Conservation (phyloP, 92 coral and sea anemone genomes). For the Heliopora coerulea region DNA sequence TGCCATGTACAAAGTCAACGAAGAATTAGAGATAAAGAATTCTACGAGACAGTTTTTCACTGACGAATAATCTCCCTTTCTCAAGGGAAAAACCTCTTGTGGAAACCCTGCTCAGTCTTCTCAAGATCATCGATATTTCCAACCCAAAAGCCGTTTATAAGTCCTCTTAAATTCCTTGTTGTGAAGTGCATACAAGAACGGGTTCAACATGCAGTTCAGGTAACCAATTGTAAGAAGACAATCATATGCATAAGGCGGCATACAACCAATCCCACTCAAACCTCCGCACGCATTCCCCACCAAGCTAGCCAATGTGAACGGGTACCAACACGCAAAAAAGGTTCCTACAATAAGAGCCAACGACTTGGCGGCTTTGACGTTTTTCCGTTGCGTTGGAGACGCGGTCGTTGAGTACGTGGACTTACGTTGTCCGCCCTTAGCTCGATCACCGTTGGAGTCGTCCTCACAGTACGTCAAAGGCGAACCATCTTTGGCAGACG, state of each 20-base stretch:
- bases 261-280: background rate
- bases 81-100: too few species aligned
- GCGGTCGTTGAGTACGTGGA: background rate
- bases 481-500: background rate
- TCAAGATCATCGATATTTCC: too few species aligned
- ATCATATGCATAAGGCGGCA: background rate
- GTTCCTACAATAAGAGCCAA: constrained; percentile 60
- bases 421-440: constrained; percentile 2
- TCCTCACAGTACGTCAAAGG: background rate
- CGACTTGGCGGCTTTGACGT: constrained; percentile 58
- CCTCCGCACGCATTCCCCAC: constrained; percentile 25
- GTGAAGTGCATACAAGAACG: constrained; percentile 80
- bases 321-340: constrained; percentile 62
- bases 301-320: constrained; percentile 48
- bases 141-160: constrained; percentile 52
- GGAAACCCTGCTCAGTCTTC: too few species aligned
- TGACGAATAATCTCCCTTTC: too few species aligned
- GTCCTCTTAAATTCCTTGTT: constrained; percentile 73
- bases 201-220: constrained; percentile 82
- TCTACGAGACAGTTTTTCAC: too few species aligned
- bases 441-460: background rate
- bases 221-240: constrained; percentile 70
- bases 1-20: too few species aligned
- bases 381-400: constrained; percentile 28
- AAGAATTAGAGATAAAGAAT: too few species aligned